Conservation (phyloP, 2,113 vertebrate genomes). For the Malaclemys terrapin region DNA sequence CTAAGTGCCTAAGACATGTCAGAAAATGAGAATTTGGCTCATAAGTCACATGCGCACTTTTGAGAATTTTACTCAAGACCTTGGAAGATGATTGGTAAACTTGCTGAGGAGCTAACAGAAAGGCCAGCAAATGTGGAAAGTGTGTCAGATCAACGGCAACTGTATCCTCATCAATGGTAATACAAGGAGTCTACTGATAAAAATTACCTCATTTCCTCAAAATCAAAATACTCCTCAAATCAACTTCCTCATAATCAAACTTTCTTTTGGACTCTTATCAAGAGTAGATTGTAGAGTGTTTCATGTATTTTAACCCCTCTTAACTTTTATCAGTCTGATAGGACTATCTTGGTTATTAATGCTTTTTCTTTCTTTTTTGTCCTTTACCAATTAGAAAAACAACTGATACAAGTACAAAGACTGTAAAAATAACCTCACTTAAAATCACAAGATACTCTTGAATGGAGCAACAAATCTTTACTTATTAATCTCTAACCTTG, state of each 20-base stretch:
- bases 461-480: constrained; percentile 13
- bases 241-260: constrained; percentile 6
- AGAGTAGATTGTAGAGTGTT: background rate
- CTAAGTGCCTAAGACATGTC: background rate
- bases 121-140: background rate
- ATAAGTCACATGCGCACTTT: background rate
- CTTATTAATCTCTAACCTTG: constrained; percentile 12
- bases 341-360: constrained; percentile 42
- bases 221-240: background rate
- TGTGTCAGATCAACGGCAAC: background rate
- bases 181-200: background rate
- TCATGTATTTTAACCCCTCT: background rate
- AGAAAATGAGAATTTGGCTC: background rate
- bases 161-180: background rate
- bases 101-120: background rate
- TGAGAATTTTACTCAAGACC: background rate
- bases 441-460: constrained; percentile 28
- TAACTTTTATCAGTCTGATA: constrained; percentile 33
- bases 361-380: constrained; percentile 2
- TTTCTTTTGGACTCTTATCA: constrained; percentile 10
- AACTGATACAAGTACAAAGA: constrained; percentile 47
- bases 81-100: background rate
- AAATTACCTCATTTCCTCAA: background rate
- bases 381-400: constrained; percentile 32
- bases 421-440: constrained; percentile 41